Percentiles rank a stretch among this genome's conserved stretches.
Conservation (phyloP, 2,888 invertebrate species). For the Leptinotarsa tumamoca region DNA sequence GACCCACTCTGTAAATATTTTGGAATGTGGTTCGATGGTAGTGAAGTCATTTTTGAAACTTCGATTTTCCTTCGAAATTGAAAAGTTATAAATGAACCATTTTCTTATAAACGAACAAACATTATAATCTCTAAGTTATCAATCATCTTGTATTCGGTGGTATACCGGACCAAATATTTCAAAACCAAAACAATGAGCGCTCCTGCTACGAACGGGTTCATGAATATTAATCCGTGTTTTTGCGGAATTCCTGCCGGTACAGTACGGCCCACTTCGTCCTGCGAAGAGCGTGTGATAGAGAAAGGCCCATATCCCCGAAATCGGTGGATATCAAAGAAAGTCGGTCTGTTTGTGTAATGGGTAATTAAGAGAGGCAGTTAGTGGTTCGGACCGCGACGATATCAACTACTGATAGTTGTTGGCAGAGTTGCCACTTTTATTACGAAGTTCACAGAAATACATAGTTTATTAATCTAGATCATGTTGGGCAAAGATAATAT, state of each 20-base stretch:
- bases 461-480: not conserved
- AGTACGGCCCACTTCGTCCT: constrained; percentile 23
- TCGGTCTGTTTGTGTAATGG: constrained; percentile 56
- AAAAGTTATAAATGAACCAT: no score
- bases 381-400: constrained; percentile 47
- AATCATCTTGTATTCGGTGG: not conserved
- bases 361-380: constrained; percentile 58
- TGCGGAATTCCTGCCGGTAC: constrained; percentile 29
- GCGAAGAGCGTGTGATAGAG: constrained; percentile 41
- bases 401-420: constrained; percentile 17
- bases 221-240: constrained; percentile 27
- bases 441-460: not conserved
- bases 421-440: constrained; percentile 15
- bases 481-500: no score
- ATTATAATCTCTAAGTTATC: no score
- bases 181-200: constrained; percentile 15
- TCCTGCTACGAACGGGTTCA: constrained; percentile 14
- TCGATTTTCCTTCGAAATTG: no score
- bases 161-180: not conserved
- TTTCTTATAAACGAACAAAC: no score
- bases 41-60: no score
- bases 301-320: constrained; percentile 42
- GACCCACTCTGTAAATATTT: no score
- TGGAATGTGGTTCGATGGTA: no score
- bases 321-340: constrained; percentile 55